Conservation (phyloP, 1,140 invertebrate species). For the Platorchestia sp. region DNA sequence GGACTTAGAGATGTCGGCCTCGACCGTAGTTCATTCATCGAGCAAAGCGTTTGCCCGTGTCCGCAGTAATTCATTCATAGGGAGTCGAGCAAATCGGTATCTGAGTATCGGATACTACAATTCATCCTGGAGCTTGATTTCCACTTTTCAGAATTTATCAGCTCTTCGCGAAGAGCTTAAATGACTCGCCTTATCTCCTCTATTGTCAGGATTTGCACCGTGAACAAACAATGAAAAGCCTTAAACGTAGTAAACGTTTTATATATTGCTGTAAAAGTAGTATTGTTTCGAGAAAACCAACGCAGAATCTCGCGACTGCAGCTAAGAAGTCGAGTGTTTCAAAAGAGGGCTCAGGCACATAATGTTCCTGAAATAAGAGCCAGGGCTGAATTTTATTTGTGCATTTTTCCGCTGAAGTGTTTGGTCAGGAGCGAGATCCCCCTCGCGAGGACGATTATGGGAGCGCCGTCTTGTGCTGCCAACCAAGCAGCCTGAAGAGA, state of each 20-base stretch:
- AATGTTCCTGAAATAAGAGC: neutral
- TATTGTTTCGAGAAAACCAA: neutral
- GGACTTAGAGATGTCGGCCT: neutral
- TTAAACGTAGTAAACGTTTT: neutral
- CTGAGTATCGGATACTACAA: neutral
- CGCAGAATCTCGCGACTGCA: neutral
- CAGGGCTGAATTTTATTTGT: neutral
- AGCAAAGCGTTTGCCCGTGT: neutral
- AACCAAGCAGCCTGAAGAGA: neutral
- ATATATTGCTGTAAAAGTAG: neutral
- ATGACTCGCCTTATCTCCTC: neutral
- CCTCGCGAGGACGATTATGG: slow-evolving; percentile 26
- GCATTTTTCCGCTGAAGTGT: slow-evolving; percentile 1
- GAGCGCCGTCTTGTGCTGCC: neutral
- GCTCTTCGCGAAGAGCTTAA: neutral
- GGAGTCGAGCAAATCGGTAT: neutral
- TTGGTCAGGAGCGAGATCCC: neutral
- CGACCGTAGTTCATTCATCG: neutral
- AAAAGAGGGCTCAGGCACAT: slow-evolving; percentile 18
- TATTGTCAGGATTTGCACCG: neutral
- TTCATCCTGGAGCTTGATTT: neutral
- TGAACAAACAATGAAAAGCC: neutral
- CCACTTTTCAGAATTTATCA: neutral
- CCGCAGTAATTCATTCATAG: slow-evolving; percentile 2
- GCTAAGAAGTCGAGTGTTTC: neutral